Evolutionary conservation across 2,888 invertebrate species (phyloP), one percentile per base, ranked within the genome.

Genomic region (Leptinotarsa rubiginosa): DNA sequence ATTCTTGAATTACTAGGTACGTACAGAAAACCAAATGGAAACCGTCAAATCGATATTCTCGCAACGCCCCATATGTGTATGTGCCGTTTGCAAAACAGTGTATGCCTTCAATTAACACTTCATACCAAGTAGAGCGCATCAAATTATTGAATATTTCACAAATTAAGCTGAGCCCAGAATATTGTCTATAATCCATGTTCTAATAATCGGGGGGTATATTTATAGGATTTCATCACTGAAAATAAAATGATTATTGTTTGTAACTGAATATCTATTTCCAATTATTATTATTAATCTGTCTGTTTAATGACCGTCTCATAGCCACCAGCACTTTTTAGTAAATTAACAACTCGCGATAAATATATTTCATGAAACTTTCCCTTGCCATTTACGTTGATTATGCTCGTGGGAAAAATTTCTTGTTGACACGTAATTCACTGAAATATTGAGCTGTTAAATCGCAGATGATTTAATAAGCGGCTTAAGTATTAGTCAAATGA

Each of bases 231-330:
- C 56, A 22, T 15, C 22, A 56, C 56, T 15, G 56, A 56, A 52
- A 56, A 20, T 18, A 13, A 56, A 56, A 10, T 15, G 13, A 56
- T 22, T 56, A 56, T 56, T 56, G 56, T 56, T 13, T 13, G 22
- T 20, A 15, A 56, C 13, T 56, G 0, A 56, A 15, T 56, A 56
- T 56, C 56, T 22, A 15, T 56, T 12, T 56, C 56, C 25, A 56
- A 56, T 56, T 56, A 56, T 22, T 16, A 22, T 20, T 56, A 15
- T 22, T 56, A 10, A 41, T 41, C 41, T 41, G 41, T 56, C 56
- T 20, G 22, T 56, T 56, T 25, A 56, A 56, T 22, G 56, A 56
- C 56, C 56, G 22, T 56, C 22, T 56, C 56, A 56, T 56, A 22
- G 22, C 22, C 20, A 56, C 56, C 4, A 15, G 20, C 20, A 22